A percentile compares a stretch with the other conserved stretches of the same genome.
phyloP scores from a whole-genome alignment of 2,113 vertebrate genomes.

The Agapornis roseicollis region DNA sequence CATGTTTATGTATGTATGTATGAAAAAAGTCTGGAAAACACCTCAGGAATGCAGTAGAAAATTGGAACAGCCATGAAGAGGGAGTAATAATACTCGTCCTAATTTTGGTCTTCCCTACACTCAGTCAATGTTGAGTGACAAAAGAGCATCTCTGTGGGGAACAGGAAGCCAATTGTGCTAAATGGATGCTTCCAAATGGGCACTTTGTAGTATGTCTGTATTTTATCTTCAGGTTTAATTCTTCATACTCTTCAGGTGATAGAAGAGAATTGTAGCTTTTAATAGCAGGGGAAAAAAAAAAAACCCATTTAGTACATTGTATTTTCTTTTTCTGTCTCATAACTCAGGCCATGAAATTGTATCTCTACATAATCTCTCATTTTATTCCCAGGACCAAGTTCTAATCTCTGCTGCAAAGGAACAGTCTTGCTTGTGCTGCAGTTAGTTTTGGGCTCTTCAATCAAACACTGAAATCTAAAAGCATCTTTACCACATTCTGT shows the following conservation, averaged over 20 bases:
- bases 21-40: background rate
- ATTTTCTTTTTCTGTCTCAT: background rate
- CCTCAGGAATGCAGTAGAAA: background rate
- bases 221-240: background rate
- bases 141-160: background rate
- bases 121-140: background rate
- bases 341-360: background rate
- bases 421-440: background rate
- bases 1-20: background rate
- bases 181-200: background rate
- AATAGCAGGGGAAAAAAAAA: background rate
- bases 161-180: background rate
- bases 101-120: background rate
- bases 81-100: background rate
- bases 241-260: background rate
- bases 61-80: background rate
- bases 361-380: background rate
- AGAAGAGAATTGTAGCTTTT: background rate
- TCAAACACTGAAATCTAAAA: background rate
- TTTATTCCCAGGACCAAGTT: background rate
- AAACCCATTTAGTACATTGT: background rate
- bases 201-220: background rate
- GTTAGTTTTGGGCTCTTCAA: background rate
- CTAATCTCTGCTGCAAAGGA: background rate
- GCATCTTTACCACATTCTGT: background rate